These are phyloP conservation scores for Bombus waltoni DNA, from an alignment of 1,140 invertebrate genomes.

Conservation along the genomic window DNA sequence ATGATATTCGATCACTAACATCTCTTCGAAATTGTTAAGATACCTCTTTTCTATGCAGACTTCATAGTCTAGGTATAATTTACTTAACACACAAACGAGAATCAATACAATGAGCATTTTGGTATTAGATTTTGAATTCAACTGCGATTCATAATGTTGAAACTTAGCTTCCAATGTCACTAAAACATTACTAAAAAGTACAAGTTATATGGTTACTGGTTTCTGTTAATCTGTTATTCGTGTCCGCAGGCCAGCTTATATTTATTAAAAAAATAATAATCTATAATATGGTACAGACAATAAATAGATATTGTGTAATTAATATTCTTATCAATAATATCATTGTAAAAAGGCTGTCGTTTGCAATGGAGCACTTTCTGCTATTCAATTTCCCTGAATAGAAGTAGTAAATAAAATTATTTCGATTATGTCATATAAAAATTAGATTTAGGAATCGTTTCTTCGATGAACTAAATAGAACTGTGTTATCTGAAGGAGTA, in stretches of 20 bases:
- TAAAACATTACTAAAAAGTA: not conserved
- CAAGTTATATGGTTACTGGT: not conserved
- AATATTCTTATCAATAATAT: slow-evolving; percentile 25
- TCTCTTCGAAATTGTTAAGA: not conserved
- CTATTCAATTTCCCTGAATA: slow-evolving; percentile 16
- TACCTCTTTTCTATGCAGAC: not conserved
- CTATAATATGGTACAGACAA: slow-evolving; percentile 22
- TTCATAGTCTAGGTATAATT: not conserved
- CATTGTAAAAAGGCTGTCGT: slow-evolving; percentile 20
- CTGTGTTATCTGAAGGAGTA: not conserved
- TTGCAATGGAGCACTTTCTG: slow-evolving; percentile 24
- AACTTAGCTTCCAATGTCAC: not conserved
- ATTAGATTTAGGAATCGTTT: slow-evolving; percentile 8
- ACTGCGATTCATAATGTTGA: not conserved
- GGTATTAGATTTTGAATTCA: not conserved
- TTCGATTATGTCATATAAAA: slow-evolving; percentile 5
- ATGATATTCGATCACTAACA: not conserved
- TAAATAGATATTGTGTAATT: slow-evolving; percentile 31
- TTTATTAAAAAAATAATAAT: slow-evolving; percentile 60
- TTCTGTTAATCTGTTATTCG: slow-evolving; percentile 3
- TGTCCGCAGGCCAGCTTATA: not conserved
- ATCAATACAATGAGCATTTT: not conserved
- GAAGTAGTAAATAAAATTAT: not conserved
- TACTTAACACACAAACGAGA: not conserved
- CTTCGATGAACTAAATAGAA: not conserved